Evolutionary conservation across 2,888 invertebrate species (phyloP), one percentile per base, ranked within the genome.

Genomic region (Pyrochroa serraticornis): DNA sequence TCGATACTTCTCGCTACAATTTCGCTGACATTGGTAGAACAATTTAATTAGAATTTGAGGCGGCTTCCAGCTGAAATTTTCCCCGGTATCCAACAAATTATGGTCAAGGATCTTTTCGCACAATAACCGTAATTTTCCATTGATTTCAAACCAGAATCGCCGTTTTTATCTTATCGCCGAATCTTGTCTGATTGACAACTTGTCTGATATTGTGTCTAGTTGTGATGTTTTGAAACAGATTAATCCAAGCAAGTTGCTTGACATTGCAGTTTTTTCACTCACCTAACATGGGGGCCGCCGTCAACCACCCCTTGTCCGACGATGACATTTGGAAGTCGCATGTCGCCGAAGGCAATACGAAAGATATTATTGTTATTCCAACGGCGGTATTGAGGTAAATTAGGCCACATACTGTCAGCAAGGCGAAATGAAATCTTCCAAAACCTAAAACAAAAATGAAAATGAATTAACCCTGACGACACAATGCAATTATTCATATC

Each of bases 311-410:
- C 74, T 91, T 91, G 79, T 91, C 90, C 31, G 84, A 76, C 1
- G 91, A 91, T 35, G 88, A 87, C 90, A 92, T 90, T 66, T 83
- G 79, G 80, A 91, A 91, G 79, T 91, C 91, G 80, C 91, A 91
- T 75, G 89, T 88, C 44, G 92, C 93, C 3, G 92, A 86, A 3
- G 93, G 93, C 56, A 94, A 79, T 55, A 93, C 88, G 75, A 93
- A 92, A 38, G 92, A 92, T 60, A 93, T 84, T 66, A 88, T 91
- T 45, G 89, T 89, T 71, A 90, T 88, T 32, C 90, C 92, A 64
- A 93, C 85, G 51, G 93, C 92, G 41, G 92, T 91, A 81, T 92
- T 91, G 66, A 91, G 82, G 76, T 92, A 92, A 63, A 93, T 92
- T 73, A 92, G 81, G 13, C 92, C 92, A 70, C 89, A 88, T 77